phyloP scores from a whole-genome alignment of 2,113 vertebrate species.

The Cottus gobio region DNA sequence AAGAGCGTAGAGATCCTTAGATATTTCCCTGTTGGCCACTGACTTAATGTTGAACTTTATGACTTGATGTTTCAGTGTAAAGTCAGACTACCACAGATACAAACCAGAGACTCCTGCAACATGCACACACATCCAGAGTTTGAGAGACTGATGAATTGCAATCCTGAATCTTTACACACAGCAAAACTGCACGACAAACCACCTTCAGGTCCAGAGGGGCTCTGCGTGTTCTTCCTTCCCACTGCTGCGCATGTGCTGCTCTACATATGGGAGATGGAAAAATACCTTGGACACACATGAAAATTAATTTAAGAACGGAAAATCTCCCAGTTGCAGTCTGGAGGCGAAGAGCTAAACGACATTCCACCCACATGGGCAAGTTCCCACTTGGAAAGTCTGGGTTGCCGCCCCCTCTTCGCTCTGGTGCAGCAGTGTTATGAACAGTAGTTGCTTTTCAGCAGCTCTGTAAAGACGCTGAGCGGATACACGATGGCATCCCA shows the following conservation, averaged over 20 bases:
- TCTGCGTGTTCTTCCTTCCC: neutral
- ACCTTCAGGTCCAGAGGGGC: neutral
- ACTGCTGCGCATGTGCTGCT: neutral
- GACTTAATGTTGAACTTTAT: neutral
- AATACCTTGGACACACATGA: slow-evolving; percentile 26
- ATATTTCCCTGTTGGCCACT: neutral
- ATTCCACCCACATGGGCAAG: slow-evolving; percentile 65
- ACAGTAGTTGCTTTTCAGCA: slow-evolving; percentile 36
- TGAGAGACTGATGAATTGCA: neutral
- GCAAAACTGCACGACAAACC: neutral
- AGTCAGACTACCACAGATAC: neutral
- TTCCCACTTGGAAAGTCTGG: slow-evolving; percentile 66
- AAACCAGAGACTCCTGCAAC: neutral
- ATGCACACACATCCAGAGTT: neutral
- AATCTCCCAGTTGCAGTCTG: slow-evolving; percentile 34
- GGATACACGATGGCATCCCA: slow-evolving; percentile 69
- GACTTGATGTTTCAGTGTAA: too few relatives aligned
- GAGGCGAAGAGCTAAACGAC: slow-evolving; percentile 44
- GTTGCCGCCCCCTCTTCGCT: slow-evolving; percentile 45
- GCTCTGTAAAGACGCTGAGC: slow-evolving; percentile 35
- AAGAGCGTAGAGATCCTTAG: neutral
- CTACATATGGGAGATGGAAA: slow-evolving; percentile 21
- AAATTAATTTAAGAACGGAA: slow-evolving; percentile 37
- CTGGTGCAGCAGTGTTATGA: slow-evolving; percentile 20
- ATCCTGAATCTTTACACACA: neutral